Conservation (phyloP, 2,888 invertebrate genomes). For the Acleris laterana region DNA sequence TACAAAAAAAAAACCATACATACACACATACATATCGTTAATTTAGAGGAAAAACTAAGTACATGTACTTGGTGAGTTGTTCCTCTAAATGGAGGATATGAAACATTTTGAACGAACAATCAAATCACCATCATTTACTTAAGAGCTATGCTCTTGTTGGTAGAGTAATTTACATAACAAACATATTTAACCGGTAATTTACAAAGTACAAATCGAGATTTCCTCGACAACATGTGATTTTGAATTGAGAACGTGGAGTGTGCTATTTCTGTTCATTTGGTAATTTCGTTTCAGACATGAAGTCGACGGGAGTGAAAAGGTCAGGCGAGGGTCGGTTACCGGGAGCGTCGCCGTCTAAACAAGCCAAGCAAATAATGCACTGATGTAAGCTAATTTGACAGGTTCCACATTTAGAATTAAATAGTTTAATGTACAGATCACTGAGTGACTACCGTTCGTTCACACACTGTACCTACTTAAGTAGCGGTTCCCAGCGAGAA, state of each 20-base stretch:
- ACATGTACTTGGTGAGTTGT: no score
- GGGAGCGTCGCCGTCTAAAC: conserved; percentile 80
- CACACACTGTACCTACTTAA: conserved; percentile 40
- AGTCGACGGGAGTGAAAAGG: conserved; percentile 74
- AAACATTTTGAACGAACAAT: no score
- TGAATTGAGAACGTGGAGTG: neutral
- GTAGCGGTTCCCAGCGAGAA: conserved; percentile 10
- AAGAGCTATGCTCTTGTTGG: no score
- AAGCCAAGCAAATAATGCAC: conserved; percentile 76
- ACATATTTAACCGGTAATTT: no score
- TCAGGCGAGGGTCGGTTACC: conserved; percentile 74
- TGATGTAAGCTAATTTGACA: conserved; percentile 52
- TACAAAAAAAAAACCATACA: no score
- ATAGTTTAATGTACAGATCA: conserved; percentile 49
- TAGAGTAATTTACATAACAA: no score
- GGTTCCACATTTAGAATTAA: conserved; percentile 49
- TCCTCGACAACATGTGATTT: neutral
- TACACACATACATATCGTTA: no score
- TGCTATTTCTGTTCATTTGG: neutral
- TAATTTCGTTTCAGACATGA: conserved; percentile 60
- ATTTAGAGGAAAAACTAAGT: no score
- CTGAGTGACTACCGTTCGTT: conserved; percentile 48
- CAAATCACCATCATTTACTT: no score
- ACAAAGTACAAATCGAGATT: no score
- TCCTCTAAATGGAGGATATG: no score